Evolutionary conservation across 2,113 vertebrate genomes (phyloP), one percentile per base, ranked within the genome.

Genomic region (Aptenodytes forsteri): DNA sequence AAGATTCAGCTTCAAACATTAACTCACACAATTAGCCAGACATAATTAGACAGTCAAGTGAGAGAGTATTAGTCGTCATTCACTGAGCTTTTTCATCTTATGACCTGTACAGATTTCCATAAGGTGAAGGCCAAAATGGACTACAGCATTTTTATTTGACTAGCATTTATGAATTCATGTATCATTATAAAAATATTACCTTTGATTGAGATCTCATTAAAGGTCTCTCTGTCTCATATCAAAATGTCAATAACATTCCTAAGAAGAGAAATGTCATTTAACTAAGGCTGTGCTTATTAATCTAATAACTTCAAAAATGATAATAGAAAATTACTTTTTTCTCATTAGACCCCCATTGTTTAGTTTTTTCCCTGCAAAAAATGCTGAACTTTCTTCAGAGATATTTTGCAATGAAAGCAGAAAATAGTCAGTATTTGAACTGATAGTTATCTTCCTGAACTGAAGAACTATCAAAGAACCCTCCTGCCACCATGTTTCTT

Each of bases 111-210:
- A 91, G 91, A 84, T 95, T 97, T 83, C 90, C 76, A 83, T 87
- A 96, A 97, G 96, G 83, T 95, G 58, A 97, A 98, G 97, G 89
- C 42, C 89, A 96, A 96, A 97, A 93, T 94, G 83, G 86, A 97
- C 88, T 82, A 81, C 79, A 95, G 95, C 93, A 97, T 97, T 98
- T 98, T 98, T 98, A 99, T 99, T 99, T 98, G 98, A 98, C 98
- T 98, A 99, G 98, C 98, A 99, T 99, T 97, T 98, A 98, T 98
- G 94, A 98, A 98, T 98, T 98, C 98, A 98, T 99, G 98, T 98
- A 97, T 97, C 91, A 97, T 98, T 98, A 97, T 90, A 97, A 83
- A 98, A 98, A 97, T 94, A 98, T 98, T 98, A 98, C 88, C 96
- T 98, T 97, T 97, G 96, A 98, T 93, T 97, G 93, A 98, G 87